phyloP scores from a whole-genome alignment of 2,113 vertebrate species.

The Podilymbus podiceps region DNA sequence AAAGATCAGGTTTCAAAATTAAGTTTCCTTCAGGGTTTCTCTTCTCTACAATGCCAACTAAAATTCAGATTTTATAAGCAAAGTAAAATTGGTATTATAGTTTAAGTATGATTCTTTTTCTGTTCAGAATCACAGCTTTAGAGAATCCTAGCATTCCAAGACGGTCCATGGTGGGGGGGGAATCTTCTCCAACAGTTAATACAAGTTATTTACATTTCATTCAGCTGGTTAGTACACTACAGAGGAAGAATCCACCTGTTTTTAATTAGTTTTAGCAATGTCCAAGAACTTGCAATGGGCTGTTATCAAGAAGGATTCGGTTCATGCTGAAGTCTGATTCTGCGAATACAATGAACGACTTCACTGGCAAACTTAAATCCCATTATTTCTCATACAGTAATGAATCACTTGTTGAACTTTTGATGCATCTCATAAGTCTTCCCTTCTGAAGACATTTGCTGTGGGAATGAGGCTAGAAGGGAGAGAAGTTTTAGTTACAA shows the following conservation, averaged over 20 bases:
- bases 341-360: background rate
- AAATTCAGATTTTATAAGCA: slow-evolving; percentile 34
- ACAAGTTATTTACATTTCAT: background rate
- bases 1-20: slow-evolving; percentile 36
- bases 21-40: background rate
- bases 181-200: background rate
- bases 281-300: background rate
- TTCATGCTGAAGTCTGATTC: background rate
- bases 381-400: background rate
- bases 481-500: background rate
- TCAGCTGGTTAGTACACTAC: background rate
- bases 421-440: background rate
- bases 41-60: background rate
- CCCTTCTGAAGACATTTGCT: background rate
- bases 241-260: background rate
- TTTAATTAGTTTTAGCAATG: background rate
- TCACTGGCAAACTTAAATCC: background rate
- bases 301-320: background rate
- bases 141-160: background rate
- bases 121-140: background rate
- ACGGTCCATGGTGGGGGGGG: background rate
- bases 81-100: background rate
- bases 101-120: background rate
- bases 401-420: background rate
- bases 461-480: background rate